A percentile compares a stretch with the other conserved stretches of the same genome.
Evolutionary conservation across 2,113 vertebrate species (phyloP).

Genomic region (Burhinus oedicnemus): DNA sequence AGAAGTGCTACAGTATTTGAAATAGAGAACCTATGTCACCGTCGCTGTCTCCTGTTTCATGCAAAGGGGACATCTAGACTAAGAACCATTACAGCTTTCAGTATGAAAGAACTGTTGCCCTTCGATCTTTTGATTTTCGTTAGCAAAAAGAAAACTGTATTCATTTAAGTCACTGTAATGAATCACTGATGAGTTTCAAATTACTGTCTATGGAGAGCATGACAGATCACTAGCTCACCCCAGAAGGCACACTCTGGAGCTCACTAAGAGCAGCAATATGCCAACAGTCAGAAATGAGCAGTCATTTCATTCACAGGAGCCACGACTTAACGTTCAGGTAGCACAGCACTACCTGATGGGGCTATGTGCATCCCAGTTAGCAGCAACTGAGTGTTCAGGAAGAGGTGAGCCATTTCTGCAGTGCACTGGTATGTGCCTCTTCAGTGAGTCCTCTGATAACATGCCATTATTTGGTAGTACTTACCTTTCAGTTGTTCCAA

Average conservation of each 20-base stretch:
- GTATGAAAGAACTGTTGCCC: neutral
- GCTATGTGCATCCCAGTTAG: neutral
- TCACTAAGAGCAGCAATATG: neutral
- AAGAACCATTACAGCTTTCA: neutral
- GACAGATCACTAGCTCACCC: neutral
- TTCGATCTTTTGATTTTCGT: neutral
- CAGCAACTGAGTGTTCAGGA: rapidly evolving
- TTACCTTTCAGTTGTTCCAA: neutral
- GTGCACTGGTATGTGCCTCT: neutral
- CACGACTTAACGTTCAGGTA: neutral
- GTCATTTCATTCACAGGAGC: neutral
- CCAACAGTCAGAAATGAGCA: neutral
- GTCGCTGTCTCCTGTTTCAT: neutral
- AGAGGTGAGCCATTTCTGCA: neutral
- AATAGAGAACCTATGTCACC: neutral
- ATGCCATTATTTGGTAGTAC: neutral
- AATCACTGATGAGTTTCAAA: slow-evolving; percentile 1
- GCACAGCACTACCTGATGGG: neutral
- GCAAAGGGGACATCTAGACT: neutral
- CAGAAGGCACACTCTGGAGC: neutral
- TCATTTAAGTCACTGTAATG: neutral
- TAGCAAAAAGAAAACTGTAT: neutral
- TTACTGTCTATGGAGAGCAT: neutral
- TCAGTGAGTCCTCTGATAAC: slow-evolving; percentile 6
- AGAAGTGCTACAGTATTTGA: neutral